Conservation (phyloP, 2,797 vertebrate genomes). For the Orestias chungarensis region DNA sequence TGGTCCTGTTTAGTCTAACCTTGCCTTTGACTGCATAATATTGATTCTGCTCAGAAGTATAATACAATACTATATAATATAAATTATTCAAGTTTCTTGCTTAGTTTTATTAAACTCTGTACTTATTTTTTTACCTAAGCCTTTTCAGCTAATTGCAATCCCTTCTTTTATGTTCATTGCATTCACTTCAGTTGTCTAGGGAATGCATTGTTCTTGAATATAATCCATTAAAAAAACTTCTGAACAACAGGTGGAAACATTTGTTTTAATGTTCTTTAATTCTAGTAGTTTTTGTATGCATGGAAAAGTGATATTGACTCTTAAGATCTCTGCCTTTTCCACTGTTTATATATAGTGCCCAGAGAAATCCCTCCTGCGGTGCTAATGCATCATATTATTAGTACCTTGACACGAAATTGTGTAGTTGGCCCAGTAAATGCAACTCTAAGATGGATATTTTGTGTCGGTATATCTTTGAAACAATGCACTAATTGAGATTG, state of each 20-base stretch:
- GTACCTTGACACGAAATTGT: slow-evolving; percentile 20
- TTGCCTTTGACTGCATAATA: no score
- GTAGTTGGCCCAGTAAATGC: slow-evolving; percentile 8
- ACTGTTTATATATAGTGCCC: slow-evolving; percentile 37
- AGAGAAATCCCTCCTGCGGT: slow-evolving; percentile 31
- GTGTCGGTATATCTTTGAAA: not conserved
- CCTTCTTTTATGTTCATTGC: not conserved
- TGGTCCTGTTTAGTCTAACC: no score
- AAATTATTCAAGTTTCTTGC: not conserved
- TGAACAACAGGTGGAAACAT: slow-evolving; percentile 9
- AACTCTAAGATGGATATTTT: not conserved
- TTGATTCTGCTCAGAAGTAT: not conserved
- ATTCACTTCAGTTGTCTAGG: not conserved
- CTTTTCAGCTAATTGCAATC: not conserved
- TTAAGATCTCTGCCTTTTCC: slow-evolving; percentile 41
- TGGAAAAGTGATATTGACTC: slow-evolving; percentile 50
- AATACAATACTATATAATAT: no score
- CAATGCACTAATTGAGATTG: not conserved
- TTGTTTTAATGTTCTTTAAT: slow-evolving; percentile 27
- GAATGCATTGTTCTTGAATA: not conserved
- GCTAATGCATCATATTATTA: slow-evolving; percentile 43
- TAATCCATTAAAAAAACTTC: not conserved
- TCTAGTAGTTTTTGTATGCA: slow-evolving; percentile 28
- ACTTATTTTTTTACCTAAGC: not conserved
- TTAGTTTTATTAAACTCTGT: not conserved